Evolutionary conservation across 2,888 invertebrate species (phyloP).

Genomic region (Ormyrus rosae): DNA sequence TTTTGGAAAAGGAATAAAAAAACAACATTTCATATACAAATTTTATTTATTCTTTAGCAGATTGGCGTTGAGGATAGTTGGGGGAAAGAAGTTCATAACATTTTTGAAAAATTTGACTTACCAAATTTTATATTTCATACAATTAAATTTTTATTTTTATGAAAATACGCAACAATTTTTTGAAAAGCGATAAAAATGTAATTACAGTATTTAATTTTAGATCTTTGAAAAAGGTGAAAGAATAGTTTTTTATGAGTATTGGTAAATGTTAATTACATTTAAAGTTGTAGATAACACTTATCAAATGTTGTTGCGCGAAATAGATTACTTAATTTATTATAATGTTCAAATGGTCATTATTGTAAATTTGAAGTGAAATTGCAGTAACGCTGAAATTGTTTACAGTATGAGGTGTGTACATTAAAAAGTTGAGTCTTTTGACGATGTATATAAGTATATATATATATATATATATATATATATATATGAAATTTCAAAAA

Average conservation of each 20-base stretch:
- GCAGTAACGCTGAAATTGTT: constrained; percentile 26
- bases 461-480: constrained; percentile 24
- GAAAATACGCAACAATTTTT: constrained; percentile 49
- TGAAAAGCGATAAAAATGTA: constrained; percentile 32
- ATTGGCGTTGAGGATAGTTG: constrained; percentile 31
- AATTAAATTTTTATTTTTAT: constrained; percentile 36
- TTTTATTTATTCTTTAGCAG: constrained; percentile 50
- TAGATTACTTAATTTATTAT: constrained; percentile 9
- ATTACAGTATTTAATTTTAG: constrained; percentile 23
- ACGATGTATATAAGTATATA: constrained; percentile 31
- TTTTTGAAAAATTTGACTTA: constrained; percentile 42
- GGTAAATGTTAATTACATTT: constrained; percentile 22
- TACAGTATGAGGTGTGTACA: constrained; percentile 42
- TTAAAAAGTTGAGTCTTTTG: constrained; percentile 38
- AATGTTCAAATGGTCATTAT: constrained; percentile 18
- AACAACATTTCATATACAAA: constrained; percentile 47
- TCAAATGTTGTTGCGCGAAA: constrained; percentile 40
- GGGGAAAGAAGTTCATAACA: constrained; percentile 36
- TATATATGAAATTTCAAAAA: constrained; percentile 50
- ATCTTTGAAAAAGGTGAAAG: constrained; percentile 19
- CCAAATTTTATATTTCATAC: constrained; percentile 52
- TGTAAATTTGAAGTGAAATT: constrained; percentile 11
- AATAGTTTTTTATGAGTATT: constrained; percentile 32
- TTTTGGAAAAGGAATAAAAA: constrained; percentile 1
- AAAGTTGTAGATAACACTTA: constrained; percentile 37